phyloP scores from a whole-genome alignment of 2,797 vertebrate genomes.

The Cyprinella venusta region DNA sequence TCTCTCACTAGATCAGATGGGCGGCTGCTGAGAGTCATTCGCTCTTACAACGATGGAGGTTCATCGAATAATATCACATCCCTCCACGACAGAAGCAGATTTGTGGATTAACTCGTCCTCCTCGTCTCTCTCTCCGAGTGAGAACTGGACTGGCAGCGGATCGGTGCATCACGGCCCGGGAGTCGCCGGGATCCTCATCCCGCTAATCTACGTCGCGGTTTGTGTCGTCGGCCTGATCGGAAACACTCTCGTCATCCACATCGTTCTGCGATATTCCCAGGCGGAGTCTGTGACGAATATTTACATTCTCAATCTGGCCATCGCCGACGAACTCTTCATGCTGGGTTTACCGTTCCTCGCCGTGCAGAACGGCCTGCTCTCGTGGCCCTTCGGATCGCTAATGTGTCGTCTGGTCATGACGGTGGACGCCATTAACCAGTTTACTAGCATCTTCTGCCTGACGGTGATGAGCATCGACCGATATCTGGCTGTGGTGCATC shows the following conservation, averaged over 20 bases:
- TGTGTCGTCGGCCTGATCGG: constrained; percentile 87
- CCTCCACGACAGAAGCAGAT: constrained; percentile 32
- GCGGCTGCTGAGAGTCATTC: neutral
- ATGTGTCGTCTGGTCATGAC: constrained; percentile 93
- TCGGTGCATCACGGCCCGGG: constrained; percentile 59
- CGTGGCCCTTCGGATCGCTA: constrained; percentile 92
- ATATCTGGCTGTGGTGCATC: constrained; percentile 93
- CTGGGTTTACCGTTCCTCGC: constrained; percentile 93
- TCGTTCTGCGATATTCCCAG: constrained; percentile 88
- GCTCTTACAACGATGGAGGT: constrained; percentile 8
- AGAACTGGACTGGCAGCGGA: constrained; percentile 61
- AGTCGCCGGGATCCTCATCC: constrained; percentile 75
- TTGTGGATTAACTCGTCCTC: constrained; percentile 57
- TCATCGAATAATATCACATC: neutral
- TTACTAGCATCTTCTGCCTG: constrained; percentile 95
- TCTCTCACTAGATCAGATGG: constrained; percentile 39
- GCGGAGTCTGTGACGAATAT: constrained; percentile 95
- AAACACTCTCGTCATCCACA: constrained; percentile 91
- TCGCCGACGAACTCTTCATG: constrained; percentile 95
- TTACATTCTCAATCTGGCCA: constrained; percentile 93
- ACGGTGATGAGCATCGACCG: constrained; percentile 95
- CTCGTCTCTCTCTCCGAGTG: neutral
- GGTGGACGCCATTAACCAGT: constrained; percentile 93
- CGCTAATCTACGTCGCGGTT: constrained; percentile 86
- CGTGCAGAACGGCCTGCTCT: constrained; percentile 89